A percentile compares a stretch with the other conserved stretches of the same genome.
These are phyloP conservation scores for Thalpophila matura DNA, from an alignment of 2,888 invertebrate species.

Conservation along the genomic window DNA sequence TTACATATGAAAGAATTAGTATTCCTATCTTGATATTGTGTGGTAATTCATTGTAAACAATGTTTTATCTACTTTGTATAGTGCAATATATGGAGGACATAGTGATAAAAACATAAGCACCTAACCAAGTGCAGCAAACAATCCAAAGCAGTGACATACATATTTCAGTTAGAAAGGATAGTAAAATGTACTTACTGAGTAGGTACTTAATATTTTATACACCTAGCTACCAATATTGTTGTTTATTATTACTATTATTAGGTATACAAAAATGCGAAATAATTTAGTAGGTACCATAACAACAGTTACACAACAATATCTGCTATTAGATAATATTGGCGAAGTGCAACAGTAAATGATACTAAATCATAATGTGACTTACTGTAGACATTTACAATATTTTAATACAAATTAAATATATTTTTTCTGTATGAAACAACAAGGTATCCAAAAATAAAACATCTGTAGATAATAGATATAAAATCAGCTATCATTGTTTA, in stretches of 20 bases:
- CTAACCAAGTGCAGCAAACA: conserved; percentile 17
- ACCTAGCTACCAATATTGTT: conserved; percentile 11
- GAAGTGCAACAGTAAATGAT: conserved; percentile 4
- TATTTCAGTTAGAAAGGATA: conserved; percentile 21
- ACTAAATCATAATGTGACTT: conserved; percentile 16
- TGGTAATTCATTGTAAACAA: conserved; percentile 1
- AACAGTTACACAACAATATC: conserved; percentile 18
- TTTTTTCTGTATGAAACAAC: conserved; percentile 45
- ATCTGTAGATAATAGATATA: conserved; percentile 43
- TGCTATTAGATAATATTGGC: conserved; percentile 10
- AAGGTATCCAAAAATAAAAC: conserved; percentile 56
- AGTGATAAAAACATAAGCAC: conserved; percentile 31
- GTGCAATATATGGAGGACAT: conserved; percentile 16
- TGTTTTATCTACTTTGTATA: conserved; percentile 14
- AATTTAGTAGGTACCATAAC: conserved; percentile 17
- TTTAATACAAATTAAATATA: conserved; percentile 42
- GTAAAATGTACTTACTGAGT: conserved; percentile 17
- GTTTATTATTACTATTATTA: conserved; percentile 12
- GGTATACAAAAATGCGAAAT: conserved; percentile 22
- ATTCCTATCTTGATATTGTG: neutral
- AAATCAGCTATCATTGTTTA: conserved; percentile 35
- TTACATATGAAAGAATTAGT: neutral
- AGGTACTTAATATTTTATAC: conserved; percentile 27
- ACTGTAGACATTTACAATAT: conserved; percentile 35
- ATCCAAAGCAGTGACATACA: conserved; percentile 28